Evolutionary conservation across 2,797 vertebrate species (phyloP).

Genomic region (Enteromius radiatus): DNA sequence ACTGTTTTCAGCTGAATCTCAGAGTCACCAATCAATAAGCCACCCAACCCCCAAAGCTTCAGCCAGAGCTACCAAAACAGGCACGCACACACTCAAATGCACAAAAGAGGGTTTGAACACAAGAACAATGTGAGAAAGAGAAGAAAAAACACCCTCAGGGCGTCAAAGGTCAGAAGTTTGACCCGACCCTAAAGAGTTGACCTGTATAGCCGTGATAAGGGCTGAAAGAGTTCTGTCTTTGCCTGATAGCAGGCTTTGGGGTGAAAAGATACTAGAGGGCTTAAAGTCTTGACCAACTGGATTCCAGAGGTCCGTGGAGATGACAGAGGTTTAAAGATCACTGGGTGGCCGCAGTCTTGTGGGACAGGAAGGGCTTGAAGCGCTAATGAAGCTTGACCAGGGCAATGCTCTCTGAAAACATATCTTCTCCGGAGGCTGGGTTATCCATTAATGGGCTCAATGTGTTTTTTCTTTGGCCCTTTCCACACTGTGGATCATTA

Average conservation of each 20-base stretch:
- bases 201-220: slow-evolving; percentile 75
- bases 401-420: slow-evolving; percentile 47
- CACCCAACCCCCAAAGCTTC: slow-evolving; percentile 39
- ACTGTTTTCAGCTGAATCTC: slow-evolving; percentile 29
- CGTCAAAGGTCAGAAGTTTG: slow-evolving; percentile 74
- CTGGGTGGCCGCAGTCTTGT: slow-evolving; percentile 54
- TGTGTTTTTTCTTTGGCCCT: slow-evolving; percentile 30
- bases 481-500: slow-evolving; percentile 6
- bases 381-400: slow-evolving; percentile 60
- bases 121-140: slow-evolving; percentile 58
- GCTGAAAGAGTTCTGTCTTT: slow-evolving; percentile 79
- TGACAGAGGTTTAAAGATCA: slow-evolving; percentile 61
- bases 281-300: slow-evolving; percentile 59
- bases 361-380: slow-evolving; percentile 47
- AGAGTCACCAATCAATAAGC: slow-evolving; percentile 40
- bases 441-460: slow-evolving; percentile 53
- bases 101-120: slow-evolving; percentile 55
- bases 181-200: slow-evolving; percentile 75
- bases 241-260: slow-evolving; percentile 67
- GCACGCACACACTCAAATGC: slow-evolving; percentile 42
- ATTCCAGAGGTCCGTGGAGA: slow-evolving; percentile 57
- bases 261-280: slow-evolving; percentile 60
- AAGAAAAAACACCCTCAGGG: slow-evolving; percentile 55
- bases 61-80: slow-evolving; percentile 43
- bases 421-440: slow-evolving; percentile 47